phyloP scores from a whole-genome alignment of 2,113 vertebrate species.

The Aegithalos caudatus region DNA sequence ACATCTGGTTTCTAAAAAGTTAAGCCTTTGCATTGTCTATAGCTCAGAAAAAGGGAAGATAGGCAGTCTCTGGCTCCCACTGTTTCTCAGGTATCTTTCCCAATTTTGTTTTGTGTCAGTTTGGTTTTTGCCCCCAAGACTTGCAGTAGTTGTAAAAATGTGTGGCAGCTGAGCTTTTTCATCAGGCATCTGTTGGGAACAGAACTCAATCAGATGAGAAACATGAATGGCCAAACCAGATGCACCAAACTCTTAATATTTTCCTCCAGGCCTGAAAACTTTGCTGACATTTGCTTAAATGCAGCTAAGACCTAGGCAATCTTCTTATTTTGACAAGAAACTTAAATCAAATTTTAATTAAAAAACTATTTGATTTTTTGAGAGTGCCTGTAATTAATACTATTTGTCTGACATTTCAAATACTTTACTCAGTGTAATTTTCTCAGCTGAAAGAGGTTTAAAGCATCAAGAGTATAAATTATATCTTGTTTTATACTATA shows the following conservation, averaged over 20 bases:
- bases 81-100: background rate
- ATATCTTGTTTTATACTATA: background rate
- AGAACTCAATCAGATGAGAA: background rate
- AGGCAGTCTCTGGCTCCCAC: background rate
- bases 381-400: background rate
- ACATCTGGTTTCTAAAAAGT: background rate
- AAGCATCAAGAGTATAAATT: constrained; percentile 2
- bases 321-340: constrained; percentile 34
- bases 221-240: background rate
- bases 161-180: background rate
- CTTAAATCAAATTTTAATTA: constrained; percentile 29
- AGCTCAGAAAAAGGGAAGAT: background rate
- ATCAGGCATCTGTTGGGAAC: background rate
- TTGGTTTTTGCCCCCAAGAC: background rate
- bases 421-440: background rate
- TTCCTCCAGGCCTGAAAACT: background rate
- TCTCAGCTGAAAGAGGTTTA: background rate
- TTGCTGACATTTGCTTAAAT: background rate
- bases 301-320: background rate
- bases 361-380: background rate
- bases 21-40: background rate
- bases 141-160: background rate
- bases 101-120: background rate
- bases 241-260: background rate
- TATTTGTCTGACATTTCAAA: constrained; percentile 25